Percentiles rank a stretch among this genome's conserved stretches.
phyloP scores from a whole-genome alignment of 2,888 invertebrate species.

The Oligia latruncula region DNA sequence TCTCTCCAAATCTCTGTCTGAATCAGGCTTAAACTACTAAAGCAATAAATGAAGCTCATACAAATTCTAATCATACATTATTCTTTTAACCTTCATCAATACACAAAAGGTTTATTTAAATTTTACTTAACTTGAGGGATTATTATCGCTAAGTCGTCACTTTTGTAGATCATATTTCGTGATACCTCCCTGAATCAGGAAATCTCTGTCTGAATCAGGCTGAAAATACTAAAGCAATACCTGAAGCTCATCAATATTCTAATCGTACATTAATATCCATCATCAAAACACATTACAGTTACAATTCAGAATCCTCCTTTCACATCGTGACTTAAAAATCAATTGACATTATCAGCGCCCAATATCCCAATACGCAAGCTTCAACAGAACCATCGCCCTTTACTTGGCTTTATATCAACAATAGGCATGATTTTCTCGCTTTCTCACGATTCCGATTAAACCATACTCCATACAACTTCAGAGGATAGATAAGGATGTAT shows the following conservation, averaged over 20 bases:
- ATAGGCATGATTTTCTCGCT: slow-evolving; percentile 58
- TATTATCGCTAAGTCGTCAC: no score
- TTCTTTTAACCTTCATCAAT: no score
- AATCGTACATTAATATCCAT: neutral
- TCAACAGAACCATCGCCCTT: slow-evolving; percentile 30
- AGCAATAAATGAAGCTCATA: neutral
- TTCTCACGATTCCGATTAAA: slow-evolving; percentile 72
- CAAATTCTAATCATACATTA: neutral
- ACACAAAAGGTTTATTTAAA: no score
- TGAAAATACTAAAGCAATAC: neutral
- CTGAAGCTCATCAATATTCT: neutral
- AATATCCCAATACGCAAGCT: slow-evolving; percentile 20
- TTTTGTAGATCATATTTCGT: no score
- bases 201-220: neutral
- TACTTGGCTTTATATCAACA: slow-evolving; percentile 50
- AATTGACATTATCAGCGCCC: slow-evolving; percentile 19
- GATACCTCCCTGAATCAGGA: no score
- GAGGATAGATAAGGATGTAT: slow-evolving; percentile 74
- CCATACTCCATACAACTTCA: slow-evolving; percentile 67
- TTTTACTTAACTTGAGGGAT: no score
- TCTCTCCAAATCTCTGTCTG: neutral
- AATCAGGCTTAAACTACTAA: neutral
- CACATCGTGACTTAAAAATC: slow-evolving; percentile 32
- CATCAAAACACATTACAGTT: slow-evolving; percentile 1
- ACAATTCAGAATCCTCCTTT: slow-evolving; percentile 11